Evolutionary conservation across 2,888 invertebrate species (phyloP).

Genomic region (Amblyteles armatorius): DNA sequence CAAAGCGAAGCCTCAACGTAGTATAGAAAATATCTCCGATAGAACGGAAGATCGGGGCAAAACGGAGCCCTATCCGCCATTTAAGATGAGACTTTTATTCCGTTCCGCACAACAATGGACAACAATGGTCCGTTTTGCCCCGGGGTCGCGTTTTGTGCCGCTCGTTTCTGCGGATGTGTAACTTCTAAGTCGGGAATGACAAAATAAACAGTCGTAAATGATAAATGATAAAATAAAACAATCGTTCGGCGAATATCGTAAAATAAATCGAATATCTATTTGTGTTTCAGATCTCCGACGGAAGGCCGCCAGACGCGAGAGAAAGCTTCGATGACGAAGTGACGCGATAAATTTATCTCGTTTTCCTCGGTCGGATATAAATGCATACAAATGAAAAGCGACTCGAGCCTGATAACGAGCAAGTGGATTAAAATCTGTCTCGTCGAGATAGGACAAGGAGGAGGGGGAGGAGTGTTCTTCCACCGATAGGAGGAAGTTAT

Average conservation of each 20-base stretch:
- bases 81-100: not conserved
- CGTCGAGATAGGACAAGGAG: slow-evolving; percentile 59
- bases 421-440: slow-evolving; percentile 53
- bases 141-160: not conserved
- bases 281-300: slow-evolving; percentile 30
- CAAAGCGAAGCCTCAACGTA: not conserved
- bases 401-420: not conserved
- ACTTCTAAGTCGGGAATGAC: not conserved
- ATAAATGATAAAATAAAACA: slow-evolving; percentile 4
- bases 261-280: slow-evolving; percentile 1
- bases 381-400: not conserved
- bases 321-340: slow-evolving; percentile 25
- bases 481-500: slow-evolving; percentile 81
- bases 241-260: not conserved
- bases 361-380: not conserved
- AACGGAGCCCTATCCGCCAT: not conserved
- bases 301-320: not conserved
- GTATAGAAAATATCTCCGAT: not conserved
- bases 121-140: not conserved
- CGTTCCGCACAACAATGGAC: not conserved
- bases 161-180: not conserved
- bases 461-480: slow-evolving; percentile 75
- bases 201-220: not conserved
- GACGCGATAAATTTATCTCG: slow-evolving; percentile 9
- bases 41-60: not conserved